A percentile compares a stretch with the other conserved stretches of the same genome.
Conservation (phyloP, 2,113 vertebrate species). For the Phalacrocorax aristotelis region DNA sequence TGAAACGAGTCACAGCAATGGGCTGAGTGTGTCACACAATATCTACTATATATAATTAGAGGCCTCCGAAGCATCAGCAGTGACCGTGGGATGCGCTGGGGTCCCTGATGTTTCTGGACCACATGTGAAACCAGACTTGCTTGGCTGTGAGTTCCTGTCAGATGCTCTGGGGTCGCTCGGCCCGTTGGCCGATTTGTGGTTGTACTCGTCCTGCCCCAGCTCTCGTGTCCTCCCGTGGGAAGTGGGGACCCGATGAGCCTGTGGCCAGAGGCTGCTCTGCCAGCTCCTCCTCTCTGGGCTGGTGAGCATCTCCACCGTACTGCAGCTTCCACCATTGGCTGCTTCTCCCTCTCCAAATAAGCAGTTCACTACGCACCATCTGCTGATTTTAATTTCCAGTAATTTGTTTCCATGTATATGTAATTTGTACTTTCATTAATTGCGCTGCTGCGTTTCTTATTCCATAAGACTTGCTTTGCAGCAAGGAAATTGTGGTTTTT, state of each 20-base stretch:
- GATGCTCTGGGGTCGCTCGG: not conserved
- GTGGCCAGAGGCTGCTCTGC: not conserved
- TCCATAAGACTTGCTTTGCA: not conserved
- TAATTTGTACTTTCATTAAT: not conserved
- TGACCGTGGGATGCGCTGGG: not conserved
- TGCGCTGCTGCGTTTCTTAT: not conserved
- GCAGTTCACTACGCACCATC: not conserved
- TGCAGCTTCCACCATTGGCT: not conserved
- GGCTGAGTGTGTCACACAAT: accelerated
- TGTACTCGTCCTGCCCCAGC: not conserved
- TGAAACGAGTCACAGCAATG: not conserved
- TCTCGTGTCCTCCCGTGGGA: accelerated
- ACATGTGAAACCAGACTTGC: accelerated
- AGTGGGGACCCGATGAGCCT: not conserved
- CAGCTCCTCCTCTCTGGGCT: not conserved
- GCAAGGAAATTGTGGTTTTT: not conserved
- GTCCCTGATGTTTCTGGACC: not conserved
- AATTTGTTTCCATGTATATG: not conserved
- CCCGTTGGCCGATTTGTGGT: accelerated
- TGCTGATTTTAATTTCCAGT: not conserved
- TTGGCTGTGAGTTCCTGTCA: accelerated
- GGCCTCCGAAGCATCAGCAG: not conserved
- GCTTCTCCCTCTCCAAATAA: not conserved
- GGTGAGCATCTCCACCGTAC: not conserved
- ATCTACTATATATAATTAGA: accelerated